Percentiles rank a stretch among this genome's conserved stretches.
phyloP scores from a whole-genome alignment of 1,140 invertebrate species.

The Pogonomyrmex californicus region DNA sequence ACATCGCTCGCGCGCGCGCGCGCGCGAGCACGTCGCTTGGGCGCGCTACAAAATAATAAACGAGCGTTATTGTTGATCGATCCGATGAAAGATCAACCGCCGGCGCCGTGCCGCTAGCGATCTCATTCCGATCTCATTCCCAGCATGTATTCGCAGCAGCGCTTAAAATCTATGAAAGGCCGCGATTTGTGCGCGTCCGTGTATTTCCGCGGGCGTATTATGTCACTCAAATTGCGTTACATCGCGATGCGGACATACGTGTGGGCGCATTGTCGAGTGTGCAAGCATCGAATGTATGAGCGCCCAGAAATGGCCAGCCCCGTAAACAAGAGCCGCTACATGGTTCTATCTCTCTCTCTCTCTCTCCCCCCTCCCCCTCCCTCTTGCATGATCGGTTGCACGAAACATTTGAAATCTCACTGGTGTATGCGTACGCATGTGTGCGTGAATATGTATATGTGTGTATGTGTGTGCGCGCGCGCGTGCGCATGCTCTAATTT shows the following conservation, averaged over 20 bases:
- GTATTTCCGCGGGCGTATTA: conserved; percentile 48
- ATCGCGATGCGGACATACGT: conserved; percentile 44
- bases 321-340: conserved; percentile 35
- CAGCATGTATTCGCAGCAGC: background rate
- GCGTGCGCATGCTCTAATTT: background rate
- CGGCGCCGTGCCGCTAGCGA: background rate
- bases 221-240: conserved; percentile 57
- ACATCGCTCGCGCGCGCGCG: background rate
- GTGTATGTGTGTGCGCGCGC: background rate
- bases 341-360: background rate
- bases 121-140: background rate
- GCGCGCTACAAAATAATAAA: conserved; percentile 41
- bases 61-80: conserved; percentile 27
- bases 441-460: too few species aligned
- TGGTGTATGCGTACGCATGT: too few species aligned
- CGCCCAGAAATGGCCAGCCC: conserved; percentile 31
- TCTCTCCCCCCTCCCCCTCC: too few species aligned
- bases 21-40: background rate
- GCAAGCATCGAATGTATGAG: conserved; percentile 43
- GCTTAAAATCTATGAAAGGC: conserved; percentile 11
- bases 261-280: conserved; percentile 42
- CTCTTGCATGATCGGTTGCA: background rate
- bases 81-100: background rate
- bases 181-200: conserved; percentile 41
- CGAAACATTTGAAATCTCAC: conserved; percentile 33